These are phyloP conservation scores for Orthosia gothica DNA, from an alignment of 2,888 invertebrate genomes.

Conservation along the genomic window DNA sequence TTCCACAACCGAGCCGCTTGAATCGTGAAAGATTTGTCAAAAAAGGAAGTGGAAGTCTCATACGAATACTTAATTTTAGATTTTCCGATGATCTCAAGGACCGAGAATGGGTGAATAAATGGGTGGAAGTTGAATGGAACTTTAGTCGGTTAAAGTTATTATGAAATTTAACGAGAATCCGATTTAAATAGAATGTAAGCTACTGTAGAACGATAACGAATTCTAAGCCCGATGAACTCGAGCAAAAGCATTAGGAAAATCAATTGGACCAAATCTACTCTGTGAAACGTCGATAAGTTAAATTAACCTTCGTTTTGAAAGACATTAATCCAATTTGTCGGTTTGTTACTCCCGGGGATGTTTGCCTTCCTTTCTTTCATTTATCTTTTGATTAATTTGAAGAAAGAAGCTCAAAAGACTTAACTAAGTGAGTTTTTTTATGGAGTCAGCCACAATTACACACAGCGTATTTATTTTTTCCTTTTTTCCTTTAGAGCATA, in stretches of 20 bases:
- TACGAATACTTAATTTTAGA: no score
- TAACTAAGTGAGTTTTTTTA: no score
- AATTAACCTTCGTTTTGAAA: slow-evolving; percentile 63
- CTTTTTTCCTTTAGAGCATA: no score
- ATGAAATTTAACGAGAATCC: background rate
- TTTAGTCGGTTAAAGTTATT: background rate
- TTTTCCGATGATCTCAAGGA: no score
- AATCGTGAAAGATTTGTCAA: no score
- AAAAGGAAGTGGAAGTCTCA: no score
- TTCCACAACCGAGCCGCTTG: no score
- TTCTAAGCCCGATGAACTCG: slow-evolving; percentile 2
- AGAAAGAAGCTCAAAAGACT: slow-evolving; percentile 46
- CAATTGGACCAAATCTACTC: slow-evolving; percentile 31
- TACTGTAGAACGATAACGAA: slow-evolving; percentile 3
- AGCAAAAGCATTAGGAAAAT: slow-evolving; percentile 22
- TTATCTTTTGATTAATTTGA: slow-evolving; percentile 60
- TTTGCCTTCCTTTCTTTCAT: slow-evolving; percentile 47
- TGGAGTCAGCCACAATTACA: no score
- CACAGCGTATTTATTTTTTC: no score
- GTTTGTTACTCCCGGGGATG: slow-evolving; percentile 64
- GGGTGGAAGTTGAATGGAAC: background rate
- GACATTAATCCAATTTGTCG: slow-evolving; percentile 72
- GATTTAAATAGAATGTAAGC: background rate
- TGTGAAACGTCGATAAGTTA: slow-evolving; percentile 46
- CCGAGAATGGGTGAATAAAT: no score